Base-by-base conservation (phyloP, 2,888 invertebrate species). In the Sisyra nigra region DNA sequence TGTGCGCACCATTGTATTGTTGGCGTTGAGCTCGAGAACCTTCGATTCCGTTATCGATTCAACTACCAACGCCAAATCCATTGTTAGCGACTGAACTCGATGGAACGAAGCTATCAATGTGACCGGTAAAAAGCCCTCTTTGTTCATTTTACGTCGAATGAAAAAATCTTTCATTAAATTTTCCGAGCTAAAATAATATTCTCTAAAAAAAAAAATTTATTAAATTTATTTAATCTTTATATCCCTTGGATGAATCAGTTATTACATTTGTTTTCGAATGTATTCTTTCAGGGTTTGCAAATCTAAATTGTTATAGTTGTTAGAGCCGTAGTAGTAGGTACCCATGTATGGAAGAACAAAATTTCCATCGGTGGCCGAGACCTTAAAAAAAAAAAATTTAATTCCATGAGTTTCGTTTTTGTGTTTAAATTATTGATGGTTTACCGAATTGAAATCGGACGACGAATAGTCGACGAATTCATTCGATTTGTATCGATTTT, bases 131-230 rank as follows among this genome's bases (percentile, higher is more conserved):
- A 82, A 97, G 43, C 98, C 98, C 55, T 92, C 83, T 2, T 75
- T 63, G 53, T 91, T 87, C 98, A 98, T 98, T 73, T 93, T 93
- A 53, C 94, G 79, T 29, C 97, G 78, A 50, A 98, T 72, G 71
- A 91, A 98, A 69, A 96, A 91, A 60, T 98, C 98, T 54, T 88
- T 79, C 53, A 85, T 78, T 44, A 98, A 69, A 68, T 98, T 98
- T 57, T 94, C 94, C 50, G 85, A 83, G 54, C 93, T 93, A 70
- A 98, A 97, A 75, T 98, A 98, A 68, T 98, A 98, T 67, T 98
- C 97, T 59, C 96, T 97, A 71, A 32, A 74, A 68, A 46, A 49
- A 48, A 49, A 49, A 51, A 46, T 24, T 7, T 24, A 3, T 24
- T 24, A 24, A 24, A 24, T 24, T 7, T 24, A 3, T 24, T 24